These are phyloP conservation scores for Cheirogaleus major DNA, from an alignment of 2,797 vertebrate genomes.

Conservation along the genomic window DNA sequence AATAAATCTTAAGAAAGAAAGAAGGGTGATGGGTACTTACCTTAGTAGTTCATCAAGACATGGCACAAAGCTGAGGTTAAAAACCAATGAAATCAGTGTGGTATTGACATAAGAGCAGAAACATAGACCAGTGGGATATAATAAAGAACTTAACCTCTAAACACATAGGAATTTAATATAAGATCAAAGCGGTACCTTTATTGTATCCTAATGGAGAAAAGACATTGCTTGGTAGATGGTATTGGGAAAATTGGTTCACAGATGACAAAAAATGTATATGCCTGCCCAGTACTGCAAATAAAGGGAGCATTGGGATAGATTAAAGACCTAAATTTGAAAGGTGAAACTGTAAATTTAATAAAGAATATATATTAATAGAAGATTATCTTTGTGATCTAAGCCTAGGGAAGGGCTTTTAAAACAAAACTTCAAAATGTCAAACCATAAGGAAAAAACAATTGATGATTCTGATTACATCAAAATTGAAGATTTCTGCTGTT, in stretches of 20 bases:
- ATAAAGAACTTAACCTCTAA: neutral
- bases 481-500: constrained; percentile 39
- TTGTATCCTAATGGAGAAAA: neutral
- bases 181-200: neutral
- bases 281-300: neutral
- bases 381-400: constrained; percentile 59
- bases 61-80: neutral
- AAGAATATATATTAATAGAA: neutral
- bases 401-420: constrained; percentile 19
- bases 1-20: neutral
- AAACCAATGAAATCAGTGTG: neutral
- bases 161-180: neutral
- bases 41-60: neutral
- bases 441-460: constrained; percentile 1
- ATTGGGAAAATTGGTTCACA: neutral
- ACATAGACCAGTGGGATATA: neutral
- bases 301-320: neutral
- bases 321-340: constrained; percentile 19
- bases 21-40: neutral
- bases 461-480: constrained; percentile 8
- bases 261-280: neutral
- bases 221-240: neutral
- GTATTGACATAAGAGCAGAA: neutral
- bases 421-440: constrained; percentile 48
- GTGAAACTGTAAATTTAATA: constrained; percentile 43